A percentile compares a stretch with the other conserved stretches of the same genome.
Evolutionary conservation across 2,888 invertebrate genomes (phyloP).

Genomic region (Cataglyphis albicans): DNA sequence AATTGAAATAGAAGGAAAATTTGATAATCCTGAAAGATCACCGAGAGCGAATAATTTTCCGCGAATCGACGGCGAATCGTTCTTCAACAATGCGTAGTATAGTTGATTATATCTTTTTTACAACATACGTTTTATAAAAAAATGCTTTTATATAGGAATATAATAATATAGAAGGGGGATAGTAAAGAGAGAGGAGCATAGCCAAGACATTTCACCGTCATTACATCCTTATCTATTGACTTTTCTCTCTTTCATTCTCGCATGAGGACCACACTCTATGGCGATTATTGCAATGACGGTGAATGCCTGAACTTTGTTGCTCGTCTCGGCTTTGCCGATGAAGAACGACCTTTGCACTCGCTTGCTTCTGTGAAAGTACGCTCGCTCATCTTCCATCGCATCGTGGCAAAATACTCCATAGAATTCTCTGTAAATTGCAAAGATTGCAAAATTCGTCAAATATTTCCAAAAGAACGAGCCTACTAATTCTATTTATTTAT

Average conservation of each 20-base stretch:
- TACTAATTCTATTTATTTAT: constrained; percentile 6
- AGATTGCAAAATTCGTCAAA: neutral
- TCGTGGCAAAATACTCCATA: neutral
- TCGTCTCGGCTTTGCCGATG: constrained; percentile 72
- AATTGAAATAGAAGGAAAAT: neutral
- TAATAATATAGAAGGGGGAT: constrained; percentile 6
- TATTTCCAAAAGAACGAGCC: neutral
- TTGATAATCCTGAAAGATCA: constrained; percentile 19
- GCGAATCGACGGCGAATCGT: constrained; percentile 49
- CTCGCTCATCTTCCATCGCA: constrained; percentile 52
- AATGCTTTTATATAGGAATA: constrained; percentile 2
- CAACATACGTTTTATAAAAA: neutral
- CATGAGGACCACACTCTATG: constrained; percentile 45
- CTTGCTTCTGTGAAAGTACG: constrained; percentile 80
- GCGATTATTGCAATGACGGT: constrained; percentile 77
- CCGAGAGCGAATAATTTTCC: constrained; percentile 48
- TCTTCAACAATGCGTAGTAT: constrained; percentile 56
- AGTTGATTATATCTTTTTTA: neutral
- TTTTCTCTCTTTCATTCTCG: constrained; percentile 27
- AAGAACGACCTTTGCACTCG: constrained; percentile 81
- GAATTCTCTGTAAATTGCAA: neutral
- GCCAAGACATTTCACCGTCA: constrained; percentile 20
- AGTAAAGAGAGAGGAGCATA: neutral
- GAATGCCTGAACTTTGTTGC: constrained; percentile 83
- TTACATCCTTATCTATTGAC: constrained; percentile 6